Percentiles rank a stretch among this genome's conserved stretches.
These are phyloP conservation scores for Apamea sordens DNA, from an alignment of 2,888 invertebrate species.

Conservation along the genomic window DNA sequence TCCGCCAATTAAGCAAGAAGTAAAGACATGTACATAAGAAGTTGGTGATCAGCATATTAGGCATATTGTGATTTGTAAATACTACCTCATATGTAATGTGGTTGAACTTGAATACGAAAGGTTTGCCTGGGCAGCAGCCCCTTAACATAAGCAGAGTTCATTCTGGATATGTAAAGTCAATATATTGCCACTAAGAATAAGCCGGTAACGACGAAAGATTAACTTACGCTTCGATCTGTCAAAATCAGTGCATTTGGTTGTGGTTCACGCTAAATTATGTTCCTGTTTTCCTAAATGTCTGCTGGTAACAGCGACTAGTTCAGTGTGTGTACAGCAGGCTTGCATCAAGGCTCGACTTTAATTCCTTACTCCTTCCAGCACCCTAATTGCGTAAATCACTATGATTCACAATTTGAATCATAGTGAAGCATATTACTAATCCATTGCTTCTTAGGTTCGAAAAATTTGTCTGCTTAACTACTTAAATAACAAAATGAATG, in stretches of 20 bases:
- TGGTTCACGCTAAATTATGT: background rate
- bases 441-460: background rate
- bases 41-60: background rate
- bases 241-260: background rate
- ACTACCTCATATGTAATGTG: background rate
- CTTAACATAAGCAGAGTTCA: background rate
- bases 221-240: background rate
- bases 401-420: background rate
- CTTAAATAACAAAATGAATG: background rate
- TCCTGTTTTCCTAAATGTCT: background rate
- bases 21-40: constrained; percentile 4
- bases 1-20: constrained; percentile 22
- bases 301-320: background rate
- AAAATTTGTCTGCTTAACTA: background rate
- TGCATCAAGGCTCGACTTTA: background rate
- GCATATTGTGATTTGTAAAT: background rate
- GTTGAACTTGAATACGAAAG: background rate
- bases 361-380: background rate
- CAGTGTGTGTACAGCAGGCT: background rate
- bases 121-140: background rate
- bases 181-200: background rate
- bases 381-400: too few relatives aligned
- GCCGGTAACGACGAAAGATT: background rate
- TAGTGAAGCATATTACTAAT: too few relatives aligned
- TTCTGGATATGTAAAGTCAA: background rate